Evolutionary conservation across 2,113 vertebrate genomes (phyloP).

Genomic region (Pseudopipra pipra): DNA sequence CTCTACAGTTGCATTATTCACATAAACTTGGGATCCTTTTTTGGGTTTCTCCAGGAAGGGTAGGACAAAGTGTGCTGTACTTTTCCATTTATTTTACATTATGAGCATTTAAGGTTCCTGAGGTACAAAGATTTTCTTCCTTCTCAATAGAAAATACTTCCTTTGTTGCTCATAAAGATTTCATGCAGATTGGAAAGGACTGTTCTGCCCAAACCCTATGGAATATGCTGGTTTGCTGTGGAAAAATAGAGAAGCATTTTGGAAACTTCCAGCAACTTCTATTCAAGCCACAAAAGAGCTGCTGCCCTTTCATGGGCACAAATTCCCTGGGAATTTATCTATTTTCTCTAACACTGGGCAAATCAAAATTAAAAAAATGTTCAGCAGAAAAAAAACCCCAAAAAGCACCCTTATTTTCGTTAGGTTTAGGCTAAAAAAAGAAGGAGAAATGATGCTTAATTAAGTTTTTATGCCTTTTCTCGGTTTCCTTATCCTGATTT

Average conservation of each 20-base stretch:
- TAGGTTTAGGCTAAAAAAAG: background rate
- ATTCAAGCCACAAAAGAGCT: background rate
- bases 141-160: background rate
- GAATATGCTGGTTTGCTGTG: background rate
- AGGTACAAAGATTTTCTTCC: background rate
- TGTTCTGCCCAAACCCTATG: background rate
- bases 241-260: background rate
- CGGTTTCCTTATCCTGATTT: background rate
- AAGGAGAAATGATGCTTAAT: background rate
- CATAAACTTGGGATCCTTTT: background rate
- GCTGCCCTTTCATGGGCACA: background rate
- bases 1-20: background rate
- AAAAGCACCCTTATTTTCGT: background rate
- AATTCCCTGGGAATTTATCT: background rate
- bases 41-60: background rate
- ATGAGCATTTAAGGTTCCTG: background rate
- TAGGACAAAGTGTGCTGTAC: rapidly evolving
- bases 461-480: background rate
- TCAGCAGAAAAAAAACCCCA: background rate
- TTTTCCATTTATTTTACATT: background rate
- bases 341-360: background rate
- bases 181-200: background rate
- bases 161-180: background rate
- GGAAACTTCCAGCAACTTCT: background rate
- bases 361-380: background rate